Conservation (phyloP, 1,140 invertebrate species). For the Heliconius hermathena region DNA sequence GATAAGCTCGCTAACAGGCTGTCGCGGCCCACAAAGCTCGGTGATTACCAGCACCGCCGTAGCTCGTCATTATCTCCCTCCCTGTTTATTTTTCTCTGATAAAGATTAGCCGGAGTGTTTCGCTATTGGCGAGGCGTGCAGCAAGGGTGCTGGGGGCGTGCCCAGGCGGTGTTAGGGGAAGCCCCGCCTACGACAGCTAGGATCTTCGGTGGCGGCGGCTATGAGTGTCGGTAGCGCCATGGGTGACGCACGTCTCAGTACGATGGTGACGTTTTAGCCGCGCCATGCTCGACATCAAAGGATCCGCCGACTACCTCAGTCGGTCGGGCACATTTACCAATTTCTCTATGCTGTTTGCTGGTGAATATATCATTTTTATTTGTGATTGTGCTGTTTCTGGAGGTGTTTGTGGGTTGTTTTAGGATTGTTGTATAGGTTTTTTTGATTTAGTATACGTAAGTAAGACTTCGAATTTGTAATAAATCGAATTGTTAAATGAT, state of each 20-base stretch:
- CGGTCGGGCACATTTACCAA: constrained; percentile 87
- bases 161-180: constrained; percentile 44
- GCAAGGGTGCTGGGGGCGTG: constrained; percentile 53
- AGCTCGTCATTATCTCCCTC: constrained; percentile 73
- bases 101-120: constrained; percentile 76
- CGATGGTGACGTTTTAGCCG: constrained; percentile 51
- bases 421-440: constrained; percentile 15
- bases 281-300: constrained; percentile 87
- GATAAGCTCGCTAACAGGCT: constrained; percentile 69
- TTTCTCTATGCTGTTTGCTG: constrained; percentile 88
- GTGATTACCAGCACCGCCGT: constrained; percentile 68
- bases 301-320: constrained; percentile 86
- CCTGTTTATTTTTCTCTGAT: constrained; percentile 79
- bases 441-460: background rate
- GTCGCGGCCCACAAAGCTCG: constrained; percentile 71
- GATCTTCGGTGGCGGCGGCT: constrained; percentile 54
- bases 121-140: constrained; percentile 73
- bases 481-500: background rate
- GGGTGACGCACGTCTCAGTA: constrained; percentile 53
- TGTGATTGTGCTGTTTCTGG: constrained; percentile 49
- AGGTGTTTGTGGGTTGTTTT: constrained; percentile 34
- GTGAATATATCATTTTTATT: constrained; percentile 79
- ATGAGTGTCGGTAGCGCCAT: constrained; percentile 50
- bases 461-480: background rate
- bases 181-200: constrained; percentile 48